Base-by-base conservation (phyloP, 92 coral and sea anemone genomes). In the Desmophyllum pertusum region DNA sequence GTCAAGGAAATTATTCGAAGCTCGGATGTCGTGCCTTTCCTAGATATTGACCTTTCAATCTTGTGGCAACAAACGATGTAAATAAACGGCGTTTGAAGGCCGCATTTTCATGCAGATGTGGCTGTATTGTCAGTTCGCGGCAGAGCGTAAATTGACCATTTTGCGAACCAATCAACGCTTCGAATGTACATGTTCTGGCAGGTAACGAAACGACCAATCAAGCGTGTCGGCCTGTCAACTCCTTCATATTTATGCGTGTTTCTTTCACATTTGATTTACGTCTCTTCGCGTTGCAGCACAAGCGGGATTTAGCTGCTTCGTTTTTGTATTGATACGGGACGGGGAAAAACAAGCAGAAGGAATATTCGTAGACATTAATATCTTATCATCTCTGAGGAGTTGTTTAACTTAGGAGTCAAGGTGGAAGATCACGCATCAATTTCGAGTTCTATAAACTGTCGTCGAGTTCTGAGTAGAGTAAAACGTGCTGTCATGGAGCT, bases 401-500 rank as follows among this genome's bases (percentile, higher is more conserved):
- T 57, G 33, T 30, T n/a, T 53, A 71, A 82, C 69, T 38, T 6
- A n/a, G n/a, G 23, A 39, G 57, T 81, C 86, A 82, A 82, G 71
- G 86, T 82, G 86, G 86, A 71, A 81, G 86, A 72, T 57, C 86
- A 82, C 33, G 17, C 51, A 30, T 35, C 75, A 82, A 25, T 21
- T 61, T 40, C 72, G 71, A 68, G 76, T 80, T 40, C 71, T 10
- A 70, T 82, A 82, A 59, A 71, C 86, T 73, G 23, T 72, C 46
- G 78, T 82, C 79, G 69, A 45, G 76, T 77, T 29, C 77, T 77
- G 70, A 70, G 40, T 14, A 55, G 86, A 82, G 68, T 71, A 0
- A 82, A 72, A 82, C 86, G 86, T 39, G 76, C 77, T 76, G 88
- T 66, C 38, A 90, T 84, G 92, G 94, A 91, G 71, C 64, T 91